Evolutionary conservation across 2,113 vertebrate genomes (phyloP).

Genomic region (Cygnus buccinator): DNA sequence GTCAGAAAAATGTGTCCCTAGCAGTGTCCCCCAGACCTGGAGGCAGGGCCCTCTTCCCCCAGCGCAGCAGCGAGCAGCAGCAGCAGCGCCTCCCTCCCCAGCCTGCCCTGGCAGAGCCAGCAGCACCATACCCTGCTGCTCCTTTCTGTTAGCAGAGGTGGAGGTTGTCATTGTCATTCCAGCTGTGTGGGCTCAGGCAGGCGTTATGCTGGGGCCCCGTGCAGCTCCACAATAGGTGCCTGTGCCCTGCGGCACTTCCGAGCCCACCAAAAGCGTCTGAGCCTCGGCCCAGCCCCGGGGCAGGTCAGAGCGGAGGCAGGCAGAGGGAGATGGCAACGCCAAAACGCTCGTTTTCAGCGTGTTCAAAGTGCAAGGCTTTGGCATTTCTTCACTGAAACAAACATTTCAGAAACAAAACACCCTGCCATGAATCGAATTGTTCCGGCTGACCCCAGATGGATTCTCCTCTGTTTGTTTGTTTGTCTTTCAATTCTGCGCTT

Average conservation of each 20-base stretch:
- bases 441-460: accelerated
- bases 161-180: background rate
- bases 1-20: background rate
- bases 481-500: background rate
- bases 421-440: accelerated
- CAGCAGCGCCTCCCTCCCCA: background rate
- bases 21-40: background rate
- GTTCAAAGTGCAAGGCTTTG: background rate
- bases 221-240: background rate
- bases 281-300: background rate
- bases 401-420: background rate
- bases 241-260: background rate
- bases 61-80: background rate
- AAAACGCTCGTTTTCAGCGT: background rate
- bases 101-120: background rate
- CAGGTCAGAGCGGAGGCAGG: too few relatives aligned
- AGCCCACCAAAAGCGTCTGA: background rate
- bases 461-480: background rate
- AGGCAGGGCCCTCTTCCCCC: background rate
- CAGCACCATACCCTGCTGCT: background rate
- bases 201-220: background rate
- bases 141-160: background rate
- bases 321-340: background rate
- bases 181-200: too few relatives aligned
- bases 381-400: background rate